phyloP scores from a whole-genome alignment of 2,888 invertebrate species.

The Pyrochroa serraticornis region DNA sequence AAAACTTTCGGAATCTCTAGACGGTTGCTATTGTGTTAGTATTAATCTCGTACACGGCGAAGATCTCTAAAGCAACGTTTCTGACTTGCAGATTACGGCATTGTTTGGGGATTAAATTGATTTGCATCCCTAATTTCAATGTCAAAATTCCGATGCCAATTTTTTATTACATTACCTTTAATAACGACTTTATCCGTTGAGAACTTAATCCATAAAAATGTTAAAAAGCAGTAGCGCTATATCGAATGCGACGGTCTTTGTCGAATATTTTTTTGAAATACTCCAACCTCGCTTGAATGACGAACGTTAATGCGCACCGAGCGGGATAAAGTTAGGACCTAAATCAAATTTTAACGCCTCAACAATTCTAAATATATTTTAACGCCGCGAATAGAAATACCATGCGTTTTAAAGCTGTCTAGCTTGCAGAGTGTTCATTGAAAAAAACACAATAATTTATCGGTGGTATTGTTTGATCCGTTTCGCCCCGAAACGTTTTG shows the following conservation, averaged over 20 bases:
- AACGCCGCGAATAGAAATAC: slow-evolving; percentile 22
- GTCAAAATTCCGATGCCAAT: too few species aligned
- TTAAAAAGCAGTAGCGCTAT: too few species aligned
- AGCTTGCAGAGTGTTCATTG: not conserved
- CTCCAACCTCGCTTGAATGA: slow-evolving; percentile 20
- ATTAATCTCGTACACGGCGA: too few species aligned
- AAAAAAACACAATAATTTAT: slow-evolving; percentile 28
- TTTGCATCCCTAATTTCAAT: too few species aligned
- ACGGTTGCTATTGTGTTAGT: too few species aligned
- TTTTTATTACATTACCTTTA: too few species aligned
- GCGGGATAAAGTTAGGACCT: slow-evolving; percentile 29
- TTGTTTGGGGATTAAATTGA: too few species aligned
- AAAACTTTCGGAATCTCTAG: too few species aligned
- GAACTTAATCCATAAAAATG: too few species aligned
- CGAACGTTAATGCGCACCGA: slow-evolving; percentile 31
- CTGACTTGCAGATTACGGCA: too few species aligned
- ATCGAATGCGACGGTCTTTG: slow-evolving; percentile 1
- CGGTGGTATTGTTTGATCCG: slow-evolving; percentile 27
- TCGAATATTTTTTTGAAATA: slow-evolving; percentile 20
- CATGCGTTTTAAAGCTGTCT: slow-evolving; percentile 8
- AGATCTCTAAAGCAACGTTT: too few species aligned
- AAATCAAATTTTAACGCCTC: slow-evolving; percentile 34
- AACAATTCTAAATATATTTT: slow-evolving; percentile 32
- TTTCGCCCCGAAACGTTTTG: slow-evolving; percentile 20
- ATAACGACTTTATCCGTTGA: too few species aligned